Base-by-base conservation (phyloP, 2,113 vertebrate species). In the Oncorhynchus gorbuscha region DNA sequence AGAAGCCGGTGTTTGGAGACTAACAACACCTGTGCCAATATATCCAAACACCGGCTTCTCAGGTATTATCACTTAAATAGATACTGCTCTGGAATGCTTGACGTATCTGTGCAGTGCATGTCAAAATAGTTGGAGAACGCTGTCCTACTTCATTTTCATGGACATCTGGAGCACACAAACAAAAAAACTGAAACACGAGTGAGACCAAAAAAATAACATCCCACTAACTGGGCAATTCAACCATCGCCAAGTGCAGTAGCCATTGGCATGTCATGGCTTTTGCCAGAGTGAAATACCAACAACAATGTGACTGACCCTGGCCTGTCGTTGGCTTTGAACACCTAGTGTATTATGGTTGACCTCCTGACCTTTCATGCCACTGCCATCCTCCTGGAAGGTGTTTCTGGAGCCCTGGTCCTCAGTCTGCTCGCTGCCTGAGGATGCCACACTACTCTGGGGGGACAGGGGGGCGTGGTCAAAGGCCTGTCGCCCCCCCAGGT, bases 401-500 rank as follows among this genome's bases (percentile, higher is more conserved):
- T 98, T 98, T 68, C 97, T 83, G 49, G 93, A 93, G 75, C 92
- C 86, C 83, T 94, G 94, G 22, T 98, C 97, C 86, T 98, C 97
- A 0, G 96, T 97, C 91, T 97, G 96, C 85, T 98, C 97, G 22
- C 97, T 98, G 86, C 97, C 97, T 3, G 97, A 98, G 28, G 97
- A 98, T 24, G 97, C 96, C 69, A 97, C 95, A 32, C 97, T 98
- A 92, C 96, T 97, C 91, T 98, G 96, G 4, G 97, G 97, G 0
- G 97, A 98, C 68, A 98, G 95, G 39, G 97, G 96, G 1, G 96
- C 97, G 2, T 97, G 97, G 81, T 98, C 96, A n/a, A 94, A 94
- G 73, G 90, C 93, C 75, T 94, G 89, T 32, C 96, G 90, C 2
- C 92, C 90, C 4, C 90, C 89, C 3, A 89, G 83, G 16, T 97